Base-by-base conservation (phyloP, 2,888 invertebrate species). In the Belgica antarctica region DNA sequence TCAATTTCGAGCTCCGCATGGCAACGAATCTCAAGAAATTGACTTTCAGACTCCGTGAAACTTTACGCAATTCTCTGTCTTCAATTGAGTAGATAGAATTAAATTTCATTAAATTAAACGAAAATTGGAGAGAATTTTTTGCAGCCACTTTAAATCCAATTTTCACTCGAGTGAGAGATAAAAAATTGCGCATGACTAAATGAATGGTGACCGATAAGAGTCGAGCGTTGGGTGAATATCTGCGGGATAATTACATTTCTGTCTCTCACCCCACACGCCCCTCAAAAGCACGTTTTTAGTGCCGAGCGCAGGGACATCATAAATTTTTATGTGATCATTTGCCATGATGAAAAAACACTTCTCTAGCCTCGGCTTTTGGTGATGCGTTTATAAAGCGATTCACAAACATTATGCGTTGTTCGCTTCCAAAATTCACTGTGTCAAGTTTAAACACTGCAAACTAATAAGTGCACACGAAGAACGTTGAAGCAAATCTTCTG, bases 161-260 rank as follows among this genome's bases (percentile, higher is more conserved):
- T 41, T 41, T 15, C 57, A 19, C 57, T 27, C 28, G 19, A 41
- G 41, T 15, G 52, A 24, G 24, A 19, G 7, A 7, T 25, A 22
- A 52, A 52, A 63, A 22, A 24, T 17, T 66, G 66, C 66, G 66
- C 66, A 66, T 66, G 66, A 66, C 47, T 66, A 66, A 41, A 41
- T 41, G 41, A 41, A 17, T 46, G 24, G 36, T 41, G 8, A 19
- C 27, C 24, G 41, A 41, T 41, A 41, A 41, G 57, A 24, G 24
- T 57, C 57, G 24, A 19, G 24, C 57, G 24, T 10, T 57, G 24
- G 19, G 24, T 8, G 57, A 31, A 63, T 63, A 27, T 41, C 63
- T 63, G 28, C n/a, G 63, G 63, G 63, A 63, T 63, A 63, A 63
- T 63, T 63, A 63, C 63, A 63, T 63, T 63, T 62, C 28, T 41